These are phyloP conservation scores for Patagioenas fasciata DNA, from an alignment of 2,113 vertebrate genomes.

Conservation along the genomic window DNA sequence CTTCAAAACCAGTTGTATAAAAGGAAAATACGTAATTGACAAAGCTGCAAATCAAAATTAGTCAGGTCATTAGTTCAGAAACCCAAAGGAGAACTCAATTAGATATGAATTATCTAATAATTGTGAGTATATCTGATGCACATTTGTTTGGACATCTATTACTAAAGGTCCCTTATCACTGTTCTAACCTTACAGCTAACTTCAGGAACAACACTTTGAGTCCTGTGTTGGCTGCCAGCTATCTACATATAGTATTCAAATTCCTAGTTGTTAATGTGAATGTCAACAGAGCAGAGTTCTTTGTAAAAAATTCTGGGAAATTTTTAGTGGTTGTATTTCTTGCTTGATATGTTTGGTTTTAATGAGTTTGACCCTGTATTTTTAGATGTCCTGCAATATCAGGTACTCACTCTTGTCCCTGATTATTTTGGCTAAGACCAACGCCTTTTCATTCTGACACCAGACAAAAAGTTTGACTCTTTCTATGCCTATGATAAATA, in stretches of 20 bases:
- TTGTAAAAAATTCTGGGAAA: neutral
- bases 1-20: neutral
- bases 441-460: neutral
- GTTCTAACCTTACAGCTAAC: neutral
- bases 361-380: neutral
- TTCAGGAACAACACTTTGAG: neutral
- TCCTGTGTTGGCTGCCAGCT: neutral
- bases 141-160: neutral
- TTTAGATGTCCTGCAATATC: neutral
- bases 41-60: constrained; percentile 1
- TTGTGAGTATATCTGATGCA: neutral
- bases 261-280: neutral
- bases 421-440: neutral
- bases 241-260: neutral
- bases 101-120: constrained; percentile 1
- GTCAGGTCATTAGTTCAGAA: constrained; percentile 5
- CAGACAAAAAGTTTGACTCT: neutral
- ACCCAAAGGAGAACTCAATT: neutral
- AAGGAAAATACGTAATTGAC: neutral
- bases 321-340: neutral
- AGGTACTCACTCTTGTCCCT: neutral
- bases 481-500: neutral
- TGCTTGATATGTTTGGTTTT: neutral
- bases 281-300: neutral
- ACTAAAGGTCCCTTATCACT: neutral